These are phyloP conservation scores for Chiridota heheva DNA, from an alignment of 35 echinoderm and acorn worm species.

Conservation along the genomic window DNA sequence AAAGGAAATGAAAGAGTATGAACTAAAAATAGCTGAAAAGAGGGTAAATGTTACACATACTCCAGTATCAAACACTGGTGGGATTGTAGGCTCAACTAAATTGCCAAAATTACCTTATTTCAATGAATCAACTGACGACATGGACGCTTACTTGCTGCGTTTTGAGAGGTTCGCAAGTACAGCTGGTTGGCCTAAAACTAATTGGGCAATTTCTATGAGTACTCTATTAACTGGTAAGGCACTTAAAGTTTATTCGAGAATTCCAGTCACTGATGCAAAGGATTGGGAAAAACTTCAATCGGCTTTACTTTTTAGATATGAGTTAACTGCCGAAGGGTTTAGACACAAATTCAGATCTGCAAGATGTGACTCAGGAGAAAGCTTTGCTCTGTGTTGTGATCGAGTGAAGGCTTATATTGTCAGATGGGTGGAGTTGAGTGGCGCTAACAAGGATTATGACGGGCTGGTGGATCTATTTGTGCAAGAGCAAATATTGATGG, in stretches of 20 bases:
- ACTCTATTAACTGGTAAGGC: conserved; percentile 55
- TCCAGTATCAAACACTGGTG: not conserved
- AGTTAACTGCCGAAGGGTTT: not conserved
- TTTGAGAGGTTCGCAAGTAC: conserved; percentile 48
- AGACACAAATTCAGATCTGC: not conserved
- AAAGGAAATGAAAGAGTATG: conserved; percentile 16
- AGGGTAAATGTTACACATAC: not conserved
- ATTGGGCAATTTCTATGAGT: conserved; percentile 38
- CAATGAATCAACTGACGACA: conserved; percentile 42
- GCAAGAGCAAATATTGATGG: not conserved
- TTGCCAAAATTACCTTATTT: conserved; percentile 38
- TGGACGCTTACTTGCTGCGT: conserved; percentile 28
- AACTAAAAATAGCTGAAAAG: conserved; percentile 6
- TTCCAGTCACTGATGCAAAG: not conserved
- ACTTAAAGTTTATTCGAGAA: conserved; percentile 29
- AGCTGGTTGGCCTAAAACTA: not conserved
- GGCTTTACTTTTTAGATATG: not conserved
- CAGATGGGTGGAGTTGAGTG: not conserved
- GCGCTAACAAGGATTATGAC: not conserved
- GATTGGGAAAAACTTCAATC: not conserved
- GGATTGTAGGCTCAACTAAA: too few relatives aligned
- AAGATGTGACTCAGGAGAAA: not conserved
- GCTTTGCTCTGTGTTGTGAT: not conserved
- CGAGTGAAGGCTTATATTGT: not conserved
- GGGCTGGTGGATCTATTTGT: not conserved